These are phyloP conservation scores for Uria aalge DNA, from an alignment of 2,113 vertebrate species.

Conservation along the genomic window DNA sequence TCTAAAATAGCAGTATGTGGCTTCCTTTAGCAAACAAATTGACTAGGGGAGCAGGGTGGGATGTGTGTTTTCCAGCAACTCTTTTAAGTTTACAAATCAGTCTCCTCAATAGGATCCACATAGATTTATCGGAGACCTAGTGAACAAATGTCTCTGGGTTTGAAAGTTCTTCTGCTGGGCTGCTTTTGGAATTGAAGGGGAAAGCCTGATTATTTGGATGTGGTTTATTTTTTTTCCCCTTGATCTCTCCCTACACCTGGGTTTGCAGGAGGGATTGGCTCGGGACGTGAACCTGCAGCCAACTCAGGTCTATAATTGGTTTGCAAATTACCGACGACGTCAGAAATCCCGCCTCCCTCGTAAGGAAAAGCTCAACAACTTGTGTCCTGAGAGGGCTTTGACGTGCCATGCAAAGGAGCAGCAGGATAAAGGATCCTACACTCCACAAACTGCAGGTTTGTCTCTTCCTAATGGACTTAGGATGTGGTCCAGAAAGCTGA, in stretches of 20 bases:
- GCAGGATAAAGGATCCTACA: neutral
- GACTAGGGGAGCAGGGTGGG: neutral
- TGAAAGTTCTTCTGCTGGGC: neutral
- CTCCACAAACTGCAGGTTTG: neutral
- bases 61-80: neutral
- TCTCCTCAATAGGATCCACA: neutral
- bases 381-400: neutral
- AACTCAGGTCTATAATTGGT: slow-evolving; percentile 71
- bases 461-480: neutral
- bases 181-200: neutral
- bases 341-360: neutral
- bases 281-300: slow-evolving; percentile 14
- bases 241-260: neutral
- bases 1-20: neutral
- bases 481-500: neutral
- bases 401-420: neutral
- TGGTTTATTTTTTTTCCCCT: neutral
- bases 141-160: neutral
- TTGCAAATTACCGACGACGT: slow-evolving; percentile 68
- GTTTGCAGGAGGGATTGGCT: slow-evolving; percentile 62
- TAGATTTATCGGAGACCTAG: fast-evolving
- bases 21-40: neutral
- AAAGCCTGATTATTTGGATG: neutral
- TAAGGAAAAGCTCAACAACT: neutral
- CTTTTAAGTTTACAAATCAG: neutral